Percentiles rank a stretch among this genome's conserved stretches.
Conservation (phyloP, 2,113 vertebrate species). For the Trochalopteron elliotii region DNA sequence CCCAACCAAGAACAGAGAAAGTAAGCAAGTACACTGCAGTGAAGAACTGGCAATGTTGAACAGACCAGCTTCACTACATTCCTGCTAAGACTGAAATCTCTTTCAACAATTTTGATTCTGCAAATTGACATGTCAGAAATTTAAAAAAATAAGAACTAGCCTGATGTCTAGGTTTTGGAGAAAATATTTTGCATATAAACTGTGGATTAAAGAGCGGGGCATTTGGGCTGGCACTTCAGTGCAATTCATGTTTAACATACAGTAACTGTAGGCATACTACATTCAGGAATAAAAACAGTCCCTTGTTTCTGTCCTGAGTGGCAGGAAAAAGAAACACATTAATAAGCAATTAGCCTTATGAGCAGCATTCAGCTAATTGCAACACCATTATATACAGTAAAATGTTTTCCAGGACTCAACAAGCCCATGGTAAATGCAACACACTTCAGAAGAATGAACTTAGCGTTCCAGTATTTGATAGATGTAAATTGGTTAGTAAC, state of each 20-base stretch:
- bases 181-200: neutral
- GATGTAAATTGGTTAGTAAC: neutral
- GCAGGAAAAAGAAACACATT: neutral
- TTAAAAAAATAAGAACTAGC: neutral
- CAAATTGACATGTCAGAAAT: neutral
- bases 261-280: neutral
- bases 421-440: neutral
- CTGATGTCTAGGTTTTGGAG: neutral
- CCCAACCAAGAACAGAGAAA: neutral
- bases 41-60: neutral
- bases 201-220: neutral
- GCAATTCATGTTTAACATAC: accelerated
- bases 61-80: neutral
- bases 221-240: neutral
- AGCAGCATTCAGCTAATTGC: neutral
- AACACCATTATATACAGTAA: neutral
- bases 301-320: neutral
- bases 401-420: neutral
- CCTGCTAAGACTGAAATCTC: neutral
- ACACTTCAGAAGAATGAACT: neutral
- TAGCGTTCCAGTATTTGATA: neutral
- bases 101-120: neutral
- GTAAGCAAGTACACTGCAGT: neutral
- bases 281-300: neutral
- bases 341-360: neutral